phyloP scores from a whole-genome alignment of 1,140 invertebrate species.

The Macrobrachium rosenbergii region DNA sequence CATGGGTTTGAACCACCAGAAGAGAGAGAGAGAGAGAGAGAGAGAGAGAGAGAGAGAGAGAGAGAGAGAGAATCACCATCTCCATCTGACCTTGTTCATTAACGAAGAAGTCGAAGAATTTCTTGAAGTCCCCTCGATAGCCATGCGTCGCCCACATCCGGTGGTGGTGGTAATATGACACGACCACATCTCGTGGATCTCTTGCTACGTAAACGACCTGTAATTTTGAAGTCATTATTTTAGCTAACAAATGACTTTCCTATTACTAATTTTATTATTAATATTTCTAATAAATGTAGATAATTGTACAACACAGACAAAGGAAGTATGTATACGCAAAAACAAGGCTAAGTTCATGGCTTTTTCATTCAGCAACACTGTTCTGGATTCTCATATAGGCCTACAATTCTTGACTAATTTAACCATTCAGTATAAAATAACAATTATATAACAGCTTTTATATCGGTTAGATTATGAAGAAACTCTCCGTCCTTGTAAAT shows the following conservation, averaged over 20 bases:
- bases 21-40: background rate
- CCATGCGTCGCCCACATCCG: constrained; percentile 77
- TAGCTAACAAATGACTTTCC: background rate
- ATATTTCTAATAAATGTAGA: too few relatives aligned
- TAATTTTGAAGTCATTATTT: constrained; percentile 48
- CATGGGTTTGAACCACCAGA: background rate
- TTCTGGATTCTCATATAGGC: too few relatives aligned
- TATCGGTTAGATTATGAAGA: too few relatives aligned
- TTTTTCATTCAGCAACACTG: too few relatives aligned
- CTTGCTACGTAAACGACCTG: constrained; percentile 91
- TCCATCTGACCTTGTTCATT: constrained; percentile 30
- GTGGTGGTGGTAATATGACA: constrained; percentile 92
- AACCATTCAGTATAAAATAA: too few relatives aligned
- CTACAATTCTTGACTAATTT: too few relatives aligned
- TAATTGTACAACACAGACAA: background rate
- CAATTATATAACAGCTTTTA: too few relatives aligned
- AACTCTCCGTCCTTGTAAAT: too few relatives aligned
- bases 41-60: background rate
- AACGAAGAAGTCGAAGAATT: constrained; percentile 85
- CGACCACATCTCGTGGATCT: constrained; percentile 94
- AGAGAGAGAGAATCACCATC: background rate
- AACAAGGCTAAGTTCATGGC: too few relatives aligned
- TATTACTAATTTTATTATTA: background rate
- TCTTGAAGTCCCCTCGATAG: constrained; percentile 79
- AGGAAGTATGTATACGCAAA: background rate